Evolutionary conservation across 2,888 invertebrate genomes (phyloP), one percentile per base, ranked within the genome.

Genomic region (Meloe dianella): DNA sequence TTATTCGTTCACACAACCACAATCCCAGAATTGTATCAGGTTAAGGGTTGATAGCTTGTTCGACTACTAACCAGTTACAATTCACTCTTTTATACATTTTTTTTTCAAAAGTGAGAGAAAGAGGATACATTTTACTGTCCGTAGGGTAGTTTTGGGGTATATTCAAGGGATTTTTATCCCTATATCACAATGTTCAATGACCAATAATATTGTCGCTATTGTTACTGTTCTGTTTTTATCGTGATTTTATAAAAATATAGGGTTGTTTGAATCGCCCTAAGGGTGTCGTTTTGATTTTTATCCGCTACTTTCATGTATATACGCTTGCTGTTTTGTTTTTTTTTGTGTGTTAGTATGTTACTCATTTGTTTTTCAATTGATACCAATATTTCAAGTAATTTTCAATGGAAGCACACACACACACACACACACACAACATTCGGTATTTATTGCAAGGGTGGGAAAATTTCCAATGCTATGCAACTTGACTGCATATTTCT

Each of bases 401-500:
- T 10, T 2, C 2, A 12, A 10, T 35, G 35, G 12, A 5, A 38
- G n/a, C n/a, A n/a, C n/a, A n/a, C n/a, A n/a, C n/a, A n/a, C n/a
- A n/a, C n/a, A n/a, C n/a, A n/a, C n/a, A n/a, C n/a, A n/a, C n/a
- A n/a, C n/a, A n/a, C n/a, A n/a, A n/a, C n/a, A n/a, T n/a, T n/a
- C n/a, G n/a, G 57, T 57, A 57, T 2, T 38, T n/a, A 57, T 71
- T 71, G 69, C 71, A 73, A 76, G 76, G 75, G 75, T 76, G 77
- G 77, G 75, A 77, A 77, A 75, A 72, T 71, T 71, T 70, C 69
- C 71, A 66, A 63, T 62, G 73, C 72, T 71, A 71, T 70, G 73
- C 69, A 73, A 72, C 69, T 70, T 71, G 74, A 72, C 75, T 67
- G 75, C 75, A 77, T 77, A 75, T 75, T 74, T 76, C 73, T 65